Evolutionary conservation across 2,888 invertebrate genomes (phyloP).

Genomic region (Tyria jacobaeae): DNA sequence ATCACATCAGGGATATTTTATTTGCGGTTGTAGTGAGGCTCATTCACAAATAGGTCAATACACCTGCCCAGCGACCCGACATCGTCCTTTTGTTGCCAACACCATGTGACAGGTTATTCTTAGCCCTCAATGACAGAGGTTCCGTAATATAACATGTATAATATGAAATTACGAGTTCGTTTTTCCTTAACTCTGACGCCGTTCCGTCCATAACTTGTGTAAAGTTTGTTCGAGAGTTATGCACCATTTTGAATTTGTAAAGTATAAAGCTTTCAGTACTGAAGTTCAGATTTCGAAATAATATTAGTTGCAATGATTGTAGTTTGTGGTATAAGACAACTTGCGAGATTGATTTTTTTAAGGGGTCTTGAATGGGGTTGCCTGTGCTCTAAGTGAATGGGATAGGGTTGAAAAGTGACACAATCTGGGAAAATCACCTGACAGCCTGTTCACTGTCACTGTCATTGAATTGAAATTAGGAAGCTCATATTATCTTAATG

Average conservation of each 20-base stretch:
- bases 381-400: too few relatives aligned
- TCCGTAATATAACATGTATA: slow-evolving; percentile 6
- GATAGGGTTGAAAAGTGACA: too few relatives aligned
- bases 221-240: background rate
- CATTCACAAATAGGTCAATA: slow-evolving; percentile 11
- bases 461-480: too few relatives aligned
- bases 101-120: slow-evolving; percentile 4
- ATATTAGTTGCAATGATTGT: background rate
- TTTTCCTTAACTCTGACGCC: background rate
- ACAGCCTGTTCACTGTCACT: too few relatives aligned
- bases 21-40: background rate
- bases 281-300: background rate
- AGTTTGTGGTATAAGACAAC: background rate
- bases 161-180: background rate
- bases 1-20: background rate
- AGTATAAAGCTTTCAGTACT: background rate
- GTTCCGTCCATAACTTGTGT: background rate
- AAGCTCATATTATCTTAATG: too few relatives aligned
- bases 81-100: slow-evolving; percentile 4
- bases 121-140: slow-evolving; percentile 9
- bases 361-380: too few relatives aligned
- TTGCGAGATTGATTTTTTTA: too few relatives aligned
- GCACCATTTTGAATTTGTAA: background rate
- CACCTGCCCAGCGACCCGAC: slow-evolving; percentile 8
- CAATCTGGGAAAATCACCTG: too few relatives aligned